Percentiles rank a stretch among this genome's conserved stretches.
Conservation (phyloP, 2,113 vertebrate species). For the Odobenus rosmarus region DNA sequence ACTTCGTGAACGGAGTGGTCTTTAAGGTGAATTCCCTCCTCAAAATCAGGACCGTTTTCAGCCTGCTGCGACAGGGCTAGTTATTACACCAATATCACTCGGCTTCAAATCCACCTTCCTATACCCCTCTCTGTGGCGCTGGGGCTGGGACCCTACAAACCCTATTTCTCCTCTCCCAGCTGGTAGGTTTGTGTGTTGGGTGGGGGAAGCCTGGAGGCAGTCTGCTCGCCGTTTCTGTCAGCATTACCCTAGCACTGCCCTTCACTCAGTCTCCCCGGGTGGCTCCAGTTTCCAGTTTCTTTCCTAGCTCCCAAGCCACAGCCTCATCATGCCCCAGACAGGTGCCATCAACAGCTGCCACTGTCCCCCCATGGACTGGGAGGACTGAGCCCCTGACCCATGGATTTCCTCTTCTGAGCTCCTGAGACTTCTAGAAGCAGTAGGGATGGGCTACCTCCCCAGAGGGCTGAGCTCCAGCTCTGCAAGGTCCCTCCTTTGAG, state of each 20-base stretch:
- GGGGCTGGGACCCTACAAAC: background rate
- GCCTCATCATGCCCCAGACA: background rate
- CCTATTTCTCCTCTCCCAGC: background rate
- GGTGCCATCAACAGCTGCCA: background rate
- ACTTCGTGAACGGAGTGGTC: background rate
- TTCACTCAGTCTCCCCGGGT: background rate
- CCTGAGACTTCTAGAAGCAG: background rate
- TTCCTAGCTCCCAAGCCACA: background rate
- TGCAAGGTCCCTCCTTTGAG: background rate
- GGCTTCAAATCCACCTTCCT: background rate
- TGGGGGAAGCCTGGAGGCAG: background rate
- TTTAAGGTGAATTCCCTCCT: background rate
- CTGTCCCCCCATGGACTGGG: background rate
- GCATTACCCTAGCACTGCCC: background rate
- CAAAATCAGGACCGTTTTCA: background rate
- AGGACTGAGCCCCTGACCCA: background rate
- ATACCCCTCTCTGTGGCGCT: background rate
- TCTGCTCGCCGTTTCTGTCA: background rate
- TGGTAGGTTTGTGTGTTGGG: background rate
- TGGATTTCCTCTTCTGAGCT: background rate
- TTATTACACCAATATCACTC: background rate
- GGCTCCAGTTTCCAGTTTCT: background rate
- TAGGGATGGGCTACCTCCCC: background rate
- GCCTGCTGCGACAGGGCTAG: background rate
- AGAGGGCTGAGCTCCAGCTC: background rate